Percentiles rank a stretch among this genome's conserved stretches.
phyloP scores from a whole-genome alignment of 2,797 vertebrate genomes.

The Gouania willdenowi region DNA sequence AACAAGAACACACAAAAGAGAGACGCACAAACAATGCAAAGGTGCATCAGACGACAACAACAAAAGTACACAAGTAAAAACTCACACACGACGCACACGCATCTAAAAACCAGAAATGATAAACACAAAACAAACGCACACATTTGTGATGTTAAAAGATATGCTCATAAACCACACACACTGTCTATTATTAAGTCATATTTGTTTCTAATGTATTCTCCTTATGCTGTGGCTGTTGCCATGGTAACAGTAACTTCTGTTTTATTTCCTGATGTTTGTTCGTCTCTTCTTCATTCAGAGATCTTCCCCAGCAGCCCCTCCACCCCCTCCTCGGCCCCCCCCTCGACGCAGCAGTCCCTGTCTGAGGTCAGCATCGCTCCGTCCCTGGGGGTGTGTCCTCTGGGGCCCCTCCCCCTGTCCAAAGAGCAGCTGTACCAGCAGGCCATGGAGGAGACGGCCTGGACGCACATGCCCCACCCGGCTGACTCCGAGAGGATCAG shows the following conservation, averaged over 20 bases:
- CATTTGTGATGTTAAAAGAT: no score
- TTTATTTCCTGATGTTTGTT: neutral
- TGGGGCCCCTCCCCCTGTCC: slow-evolving; percentile 85
- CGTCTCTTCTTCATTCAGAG: slow-evolving; percentile 39
- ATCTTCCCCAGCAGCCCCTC: slow-evolving; percentile 80
- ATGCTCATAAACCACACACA: no score
- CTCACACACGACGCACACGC: no score
- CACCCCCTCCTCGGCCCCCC: slow-evolving; percentile 57
- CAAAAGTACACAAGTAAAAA: no score
- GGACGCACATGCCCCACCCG: slow-evolving; percentile 90
- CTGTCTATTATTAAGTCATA: no score
- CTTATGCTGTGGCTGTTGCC: no score
- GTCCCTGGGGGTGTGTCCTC: slow-evolving; percentile 84
- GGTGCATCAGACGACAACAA: no score
- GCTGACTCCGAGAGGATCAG: slow-evolving; percentile 88
- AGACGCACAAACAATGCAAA: no score
- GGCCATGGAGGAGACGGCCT: slow-evolving; percentile 88
- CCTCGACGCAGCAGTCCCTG: slow-evolving; percentile 69
- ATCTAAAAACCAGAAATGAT: no score
- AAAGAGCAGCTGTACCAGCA: slow-evolving; percentile 93
- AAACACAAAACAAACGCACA: no score
- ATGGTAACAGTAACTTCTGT: slow-evolving; percentile 35
- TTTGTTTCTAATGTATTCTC: no score
- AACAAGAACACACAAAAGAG: no score
- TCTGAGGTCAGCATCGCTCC: slow-evolving; percentile 87